Conservation (phyloP, 2,888 invertebrate genomes). For the Bhutanitis thaidina region DNA sequence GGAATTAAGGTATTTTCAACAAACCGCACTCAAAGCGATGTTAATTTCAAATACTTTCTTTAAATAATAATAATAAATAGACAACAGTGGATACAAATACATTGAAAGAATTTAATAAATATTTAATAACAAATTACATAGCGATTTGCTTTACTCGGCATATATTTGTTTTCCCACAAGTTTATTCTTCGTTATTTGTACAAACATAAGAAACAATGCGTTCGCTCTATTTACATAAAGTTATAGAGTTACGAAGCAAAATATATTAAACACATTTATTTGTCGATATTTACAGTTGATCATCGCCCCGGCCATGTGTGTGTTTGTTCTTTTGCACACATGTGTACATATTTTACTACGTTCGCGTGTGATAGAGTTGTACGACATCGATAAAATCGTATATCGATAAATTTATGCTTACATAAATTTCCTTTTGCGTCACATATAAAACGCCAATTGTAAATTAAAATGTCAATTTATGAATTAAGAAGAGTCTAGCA, state of each 20-base stretch:
- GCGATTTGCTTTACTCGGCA: background rate
- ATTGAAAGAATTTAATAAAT: too few relatives aligned
- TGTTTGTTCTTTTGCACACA: slow-evolving; percentile 1
- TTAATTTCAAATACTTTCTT: too few relatives aligned
- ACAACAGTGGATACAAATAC: too few relatives aligned
- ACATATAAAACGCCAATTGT: slow-evolving; percentile 8
- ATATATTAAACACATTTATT: background rate
- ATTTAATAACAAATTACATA: too few relatives aligned
- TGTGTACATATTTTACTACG: slow-evolving; percentile 6
- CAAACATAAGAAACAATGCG: background rate
- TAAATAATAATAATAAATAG: too few relatives aligned
- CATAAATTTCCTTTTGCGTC: slow-evolving; percentile 12
- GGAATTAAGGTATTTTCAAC: too few relatives aligned
- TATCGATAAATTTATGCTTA: slow-evolving; percentile 12
- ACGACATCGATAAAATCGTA: slow-evolving; percentile 7
- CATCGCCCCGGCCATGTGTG: background rate
- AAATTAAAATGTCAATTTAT: slow-evolving; percentile 13
- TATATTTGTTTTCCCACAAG: background rate
- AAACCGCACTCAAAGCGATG: too few relatives aligned
- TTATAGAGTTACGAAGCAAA: background rate
- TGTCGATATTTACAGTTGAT: slow-evolving; percentile 2
- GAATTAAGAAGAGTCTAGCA: slow-evolving; percentile 6
- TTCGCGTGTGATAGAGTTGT: slow-evolving; percentile 2
- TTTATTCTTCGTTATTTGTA: background rate
- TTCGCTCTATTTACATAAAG: slow-evolving; percentile 1